Conservation (phyloP, 2,113 vertebrate species). For the Ceyx margarethae region DNA sequence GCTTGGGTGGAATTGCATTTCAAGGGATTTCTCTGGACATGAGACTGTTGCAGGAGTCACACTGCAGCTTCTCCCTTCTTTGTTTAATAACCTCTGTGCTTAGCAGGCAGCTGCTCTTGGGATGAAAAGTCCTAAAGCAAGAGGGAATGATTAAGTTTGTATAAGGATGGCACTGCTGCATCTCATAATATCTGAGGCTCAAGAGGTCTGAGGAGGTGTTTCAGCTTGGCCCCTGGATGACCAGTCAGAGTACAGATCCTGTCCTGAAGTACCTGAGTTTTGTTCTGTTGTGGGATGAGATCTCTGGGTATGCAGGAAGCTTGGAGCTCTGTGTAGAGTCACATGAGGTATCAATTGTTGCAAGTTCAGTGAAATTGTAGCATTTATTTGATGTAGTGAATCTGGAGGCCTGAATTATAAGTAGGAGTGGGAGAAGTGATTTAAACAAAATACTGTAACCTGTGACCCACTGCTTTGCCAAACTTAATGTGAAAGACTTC, state of each 20-base stretch:
- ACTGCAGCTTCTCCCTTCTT: neutral
- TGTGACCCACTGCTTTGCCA: conserved; percentile 19
- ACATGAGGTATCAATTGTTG: neutral
- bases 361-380: neutral
- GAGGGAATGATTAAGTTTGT: neutral
- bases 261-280: neutral
- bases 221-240: neutral
- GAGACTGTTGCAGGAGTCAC: neutral
- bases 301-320: neutral
- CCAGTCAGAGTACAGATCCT: neutral
- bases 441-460: conserved; percentile 40
- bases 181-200: neutral
- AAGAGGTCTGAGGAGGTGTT: neutral
- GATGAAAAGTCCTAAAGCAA: neutral
- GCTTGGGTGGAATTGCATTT: neutral
- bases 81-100: neutral
- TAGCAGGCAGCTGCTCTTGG: neutral
- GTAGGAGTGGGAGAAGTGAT: conserved; percentile 40
- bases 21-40: neutral
- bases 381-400: neutral
- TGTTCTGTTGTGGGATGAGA: neutral
- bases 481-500: neutral
- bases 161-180: accelerated
- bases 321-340: neutral
- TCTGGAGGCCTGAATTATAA: conserved; percentile 43